Conservation (phyloP, 2,888 invertebrate species). For the Pterostichus niger region DNA sequence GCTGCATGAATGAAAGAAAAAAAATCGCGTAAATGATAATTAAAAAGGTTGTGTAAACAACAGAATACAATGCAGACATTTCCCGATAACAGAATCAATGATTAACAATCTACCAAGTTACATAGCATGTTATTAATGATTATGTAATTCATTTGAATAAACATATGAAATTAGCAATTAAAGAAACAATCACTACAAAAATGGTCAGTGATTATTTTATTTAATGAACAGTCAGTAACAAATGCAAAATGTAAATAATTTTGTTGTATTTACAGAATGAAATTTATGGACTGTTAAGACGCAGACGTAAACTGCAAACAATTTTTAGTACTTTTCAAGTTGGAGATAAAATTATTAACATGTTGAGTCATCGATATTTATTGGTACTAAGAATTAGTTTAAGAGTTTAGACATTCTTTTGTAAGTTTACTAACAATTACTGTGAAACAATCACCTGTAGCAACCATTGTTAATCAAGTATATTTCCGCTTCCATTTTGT, state of each 20-base stretch:
- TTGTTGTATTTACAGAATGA: neutral
- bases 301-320: constrained; percentile 20
- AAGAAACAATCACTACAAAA: neutral
- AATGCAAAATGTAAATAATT: constrained; percentile 2
- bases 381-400: neutral
- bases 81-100: constrained; percentile 42
- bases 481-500: too few species aligned
- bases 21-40: constrained; percentile 36
- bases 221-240: constrained; percentile 1
- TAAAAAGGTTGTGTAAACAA: constrained; percentile 51
- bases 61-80: constrained; percentile 24
- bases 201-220: neutral
- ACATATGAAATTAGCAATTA: neutral
- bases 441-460: too few species aligned
- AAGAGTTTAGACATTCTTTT: neutral
- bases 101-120: constrained; percentile 13
- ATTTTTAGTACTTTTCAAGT: constrained; percentile 12
- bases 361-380: neutral
- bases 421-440: neutral
- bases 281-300: constrained; percentile 3
- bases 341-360: neutral
- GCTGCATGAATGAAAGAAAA: constrained; percentile 24
- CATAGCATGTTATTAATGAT: constrained; percentile 31
- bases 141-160: constrained; percentile 43
- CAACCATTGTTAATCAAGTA: too few species aligned